Base-by-base conservation (phyloP, 2,113 vertebrate species). In the Pteropus alecto region DNA sequence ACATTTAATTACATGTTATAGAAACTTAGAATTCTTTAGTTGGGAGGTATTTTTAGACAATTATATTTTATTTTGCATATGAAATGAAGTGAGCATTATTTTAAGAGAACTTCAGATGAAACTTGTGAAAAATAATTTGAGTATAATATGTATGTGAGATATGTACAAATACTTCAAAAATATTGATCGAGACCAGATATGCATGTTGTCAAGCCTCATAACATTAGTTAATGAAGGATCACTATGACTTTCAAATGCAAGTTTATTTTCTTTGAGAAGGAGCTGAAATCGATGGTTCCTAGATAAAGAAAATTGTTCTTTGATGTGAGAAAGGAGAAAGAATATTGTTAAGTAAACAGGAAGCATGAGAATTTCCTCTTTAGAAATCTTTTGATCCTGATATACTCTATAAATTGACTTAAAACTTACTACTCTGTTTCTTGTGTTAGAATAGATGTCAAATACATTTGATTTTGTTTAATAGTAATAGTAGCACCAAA, bases 311-410 rank as follows among this genome's bases (percentile, higher is more conserved):
- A 24, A 68, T 93, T 93, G 41, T 63, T 56, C 48, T 92, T 97
- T 92, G 90, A 95, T 26, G 8, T 96, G 51, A 94, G 35, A 88
- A 79, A 68, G 60, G 61, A 87, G 56, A 87, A 71, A 90, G 78
- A 65, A 60, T 94, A 68, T 96, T 96, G 82, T 95, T 97, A 93
- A 84, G 77, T 95, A 97, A 78, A 98, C 98, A 98, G 98, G 98
- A 99, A 99, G 97, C 92, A 74, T 95, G 86, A 87, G 89, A 97
- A 98, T 98, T 98, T 99, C 98, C 98, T 98, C 35, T 97, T 82
- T 61, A 86, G 54, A 76, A 94, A 76, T 41, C 1, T 48, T 95
- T 68, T 67, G n/a, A 91, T 94, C 16, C 48, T 65, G 5, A 82
- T 26, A 63, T 79, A 51, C 87, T 30, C 76, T 96, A 82, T 90